Evolutionary conservation across 2,797 vertebrate species (phyloP).

Genomic region (Capromys pilorides): DNA sequence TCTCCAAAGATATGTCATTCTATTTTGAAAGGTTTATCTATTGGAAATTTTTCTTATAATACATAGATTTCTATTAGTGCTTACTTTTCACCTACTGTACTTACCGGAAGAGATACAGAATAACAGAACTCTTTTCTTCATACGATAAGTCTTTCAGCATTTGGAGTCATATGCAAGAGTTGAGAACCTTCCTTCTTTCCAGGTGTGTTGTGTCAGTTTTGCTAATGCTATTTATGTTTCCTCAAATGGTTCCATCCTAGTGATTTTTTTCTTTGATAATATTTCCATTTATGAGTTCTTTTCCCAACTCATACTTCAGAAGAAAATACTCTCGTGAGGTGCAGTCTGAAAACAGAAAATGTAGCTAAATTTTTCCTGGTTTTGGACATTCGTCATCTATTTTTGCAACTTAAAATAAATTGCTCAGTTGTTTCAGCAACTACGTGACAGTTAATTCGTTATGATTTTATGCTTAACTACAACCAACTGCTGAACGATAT

Average conservation of each 20-base stretch:
- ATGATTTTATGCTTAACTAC: conserved; percentile 11
- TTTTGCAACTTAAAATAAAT: conserved; percentile 37
- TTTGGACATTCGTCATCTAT: conserved; percentile 26
- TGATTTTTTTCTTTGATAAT: conserved; percentile 26
- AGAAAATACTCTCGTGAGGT: conserved; percentile 4
- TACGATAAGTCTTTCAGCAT: not conserved
- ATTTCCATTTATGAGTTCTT: not conserved
- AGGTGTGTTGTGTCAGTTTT: not conserved
- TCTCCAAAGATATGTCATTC: conserved; percentile 19
- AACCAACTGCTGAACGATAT: not conserved
- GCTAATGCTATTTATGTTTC: not conserved
- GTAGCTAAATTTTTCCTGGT: not conserved
- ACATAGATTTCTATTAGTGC: conserved; percentile 1
- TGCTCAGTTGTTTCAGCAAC: conserved; percentile 37
- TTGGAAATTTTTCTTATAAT: not conserved
- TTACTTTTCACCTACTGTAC: not conserved
- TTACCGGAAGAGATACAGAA: not conserved
- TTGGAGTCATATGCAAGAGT: not conserved
- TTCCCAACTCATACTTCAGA: not conserved
- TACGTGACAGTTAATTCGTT: conserved; percentile 50
- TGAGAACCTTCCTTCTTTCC: not conserved
- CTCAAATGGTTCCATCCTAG: not conserved
- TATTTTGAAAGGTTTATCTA: not conserved
- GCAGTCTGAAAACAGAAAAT: not conserved
- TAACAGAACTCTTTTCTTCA: not conserved